A percentile compares a stretch with the other conserved stretches of the same genome.
Conservation (phyloP, 2,888 invertebrate species). For the Nudaria mundana region DNA sequence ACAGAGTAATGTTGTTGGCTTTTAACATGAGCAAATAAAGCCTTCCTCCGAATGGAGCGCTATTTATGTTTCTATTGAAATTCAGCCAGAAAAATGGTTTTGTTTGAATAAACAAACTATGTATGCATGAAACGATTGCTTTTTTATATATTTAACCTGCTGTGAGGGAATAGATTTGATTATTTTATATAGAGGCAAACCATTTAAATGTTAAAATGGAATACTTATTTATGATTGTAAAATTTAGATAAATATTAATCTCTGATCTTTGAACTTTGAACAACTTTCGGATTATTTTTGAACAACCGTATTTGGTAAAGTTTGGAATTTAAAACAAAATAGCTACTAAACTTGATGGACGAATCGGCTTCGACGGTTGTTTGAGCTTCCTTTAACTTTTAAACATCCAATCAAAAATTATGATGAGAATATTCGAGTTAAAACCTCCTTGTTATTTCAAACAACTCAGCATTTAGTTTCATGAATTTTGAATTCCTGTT, state of each 20-base stretch:
- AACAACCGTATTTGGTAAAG: background rate
- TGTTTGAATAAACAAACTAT: too few species aligned
- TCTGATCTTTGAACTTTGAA: background rate
- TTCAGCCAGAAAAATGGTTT: too few species aligned
- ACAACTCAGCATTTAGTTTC: slow-evolving; percentile 20
- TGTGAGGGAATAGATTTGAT: too few species aligned
- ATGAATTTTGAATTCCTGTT: slow-evolving; percentile 23
- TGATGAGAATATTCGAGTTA: slow-evolving; percentile 23
- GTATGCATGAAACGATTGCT: too few species aligned
- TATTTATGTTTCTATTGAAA: too few species aligned
- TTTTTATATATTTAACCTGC: too few species aligned
- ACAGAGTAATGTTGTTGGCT: too few species aligned
- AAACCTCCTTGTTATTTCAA: slow-evolving; percentile 26
- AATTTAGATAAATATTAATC: background rate
- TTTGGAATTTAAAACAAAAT: background rate
- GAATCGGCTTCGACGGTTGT: background rate
- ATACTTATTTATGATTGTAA: too few species aligned
- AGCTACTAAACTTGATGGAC: background rate
- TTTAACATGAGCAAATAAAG: too few species aligned
- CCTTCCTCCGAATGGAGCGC: too few species aligned
- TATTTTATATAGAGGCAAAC: too few species aligned
- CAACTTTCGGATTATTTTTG: background rate
- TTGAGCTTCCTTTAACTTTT: background rate
- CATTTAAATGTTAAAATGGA: background rate
- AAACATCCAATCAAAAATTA: slow-evolving; percentile 23